Evolutionary conservation across 2,888 invertebrate species (phyloP), one percentile per base, ranked within the genome.

Genomic region (Drosophila neonasuta): DNA sequence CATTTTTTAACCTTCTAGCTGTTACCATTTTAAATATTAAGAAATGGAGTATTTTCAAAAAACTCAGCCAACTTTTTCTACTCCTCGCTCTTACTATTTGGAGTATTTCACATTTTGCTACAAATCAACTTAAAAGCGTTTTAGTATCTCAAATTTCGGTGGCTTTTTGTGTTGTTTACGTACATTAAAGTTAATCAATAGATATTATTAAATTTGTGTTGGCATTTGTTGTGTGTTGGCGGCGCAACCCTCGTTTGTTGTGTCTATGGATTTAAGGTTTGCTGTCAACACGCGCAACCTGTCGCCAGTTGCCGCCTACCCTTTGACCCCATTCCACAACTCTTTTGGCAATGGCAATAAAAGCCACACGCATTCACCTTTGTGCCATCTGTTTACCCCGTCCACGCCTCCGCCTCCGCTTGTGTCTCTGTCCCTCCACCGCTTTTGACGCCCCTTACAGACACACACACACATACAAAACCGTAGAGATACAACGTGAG

Each of bases 301-400:
- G 84, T 77, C 80, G 79, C 84, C 86, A 67, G 68, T 74, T 76
- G 17, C 55, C 45, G 15, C 50, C n/a, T 15, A 15, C 30, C 36
- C 58, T 58, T 46, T 41, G 57, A 13, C 24, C 55, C 65, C n/a
- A 13, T 51, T 34, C 30, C 58, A 29, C 62, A 48, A 42, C 57
- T 46, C 61, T 57, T 54, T 58, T 56, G 36, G 44, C 66, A 57
- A 46, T 49, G 57, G 78, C 84, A 77, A 84, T 84, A 86, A 80
- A 80, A 80, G 86, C 80, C 84, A 68, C 80, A 80, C 80, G 80
- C 84, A 86, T 78, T 86, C 65, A 65, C 76, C 71, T 67, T 64
- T 50, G 29, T 36, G 15, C 24, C 68, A 58, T 46, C 36, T 54
- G 30, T 9, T 24, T 24, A 24, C 24, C 24, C 15, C 17, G n/a